Base-by-base conservation (phyloP, 2,888 invertebrate genomes). In the Ernsta delagoae region DNA sequence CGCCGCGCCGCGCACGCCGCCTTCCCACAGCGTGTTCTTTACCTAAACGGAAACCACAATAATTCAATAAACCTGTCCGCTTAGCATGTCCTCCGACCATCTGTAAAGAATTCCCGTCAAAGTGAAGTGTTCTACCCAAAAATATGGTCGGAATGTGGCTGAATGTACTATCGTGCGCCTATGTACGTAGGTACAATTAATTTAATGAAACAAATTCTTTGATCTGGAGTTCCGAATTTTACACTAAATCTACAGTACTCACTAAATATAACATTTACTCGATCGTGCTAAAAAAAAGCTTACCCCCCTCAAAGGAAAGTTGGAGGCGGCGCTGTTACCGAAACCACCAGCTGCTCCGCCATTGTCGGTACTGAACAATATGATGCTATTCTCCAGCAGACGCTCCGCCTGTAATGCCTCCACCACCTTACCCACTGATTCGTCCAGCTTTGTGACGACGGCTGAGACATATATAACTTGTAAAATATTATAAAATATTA, bases 1-100 rank as follows among this genome's bases (percentile, higher is more conserved):
- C 0, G 95, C 97, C 0, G 96, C 96, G 2, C 96, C 98, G 45
- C 98, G 94, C 0, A 98, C 95, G 0, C 98, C 98, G 36, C 99
- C 99, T 93, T 99, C 99, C 96, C 98, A 99, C 0, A 98, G 86
- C 0, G 98, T 98, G 85, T 97, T 96, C 86, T 99, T 99, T 1
- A 97, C 95, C 95, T 95, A 73, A 39, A 39, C 39, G 7, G 39
- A 39, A 39, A 39, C 4, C n/a, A n/a, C n/a, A n/a, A n/a, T n/a
- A n/a, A n/a, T n/a, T n/a, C n/a, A n/a, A n/a, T n/a, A n/a, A n/a
- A n/a, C n/a, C n/a, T n/a, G n/a, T n/a, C n/a, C n/a, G n/a, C n/a
- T n/a, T n/a, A n/a, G n/a, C n/a, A n/a, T n/a, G n/a, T n/a, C n/a
- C n/a, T n/a, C n/a, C n/a, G n/a, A n/a, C n/a, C n/a, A n/a, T n/a